A percentile compares a stretch with the other conserved stretches of the same genome.
Evolutionary conservation across 2,113 vertebrate genomes (phyloP).

Genomic region (Mobula birostris): DNA sequence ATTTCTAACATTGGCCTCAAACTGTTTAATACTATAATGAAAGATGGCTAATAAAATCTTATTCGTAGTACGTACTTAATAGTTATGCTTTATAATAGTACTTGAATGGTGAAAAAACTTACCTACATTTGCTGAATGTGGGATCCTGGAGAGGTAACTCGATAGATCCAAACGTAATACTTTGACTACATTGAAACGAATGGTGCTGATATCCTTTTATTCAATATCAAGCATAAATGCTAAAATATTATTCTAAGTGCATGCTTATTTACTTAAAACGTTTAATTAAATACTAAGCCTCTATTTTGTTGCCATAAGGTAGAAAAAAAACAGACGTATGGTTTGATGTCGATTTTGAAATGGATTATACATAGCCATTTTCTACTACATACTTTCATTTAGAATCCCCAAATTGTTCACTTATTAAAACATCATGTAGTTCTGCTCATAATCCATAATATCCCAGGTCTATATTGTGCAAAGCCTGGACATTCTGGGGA

Average conservation of each 20-base stretch:
- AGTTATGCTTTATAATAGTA: not conserved
- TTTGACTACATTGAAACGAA: not conserved
- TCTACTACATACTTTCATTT: not conserved
- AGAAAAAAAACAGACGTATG: not conserved
- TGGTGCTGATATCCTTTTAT: not conserved
- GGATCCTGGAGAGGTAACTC: not conserved
- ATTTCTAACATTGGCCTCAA: not conserved
- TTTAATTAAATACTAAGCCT: not conserved
- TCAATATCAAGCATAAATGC: not conserved
- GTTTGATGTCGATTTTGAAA: conserved; percentile 7
- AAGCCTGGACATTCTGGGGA: not conserved
- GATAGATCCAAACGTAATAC: not conserved
- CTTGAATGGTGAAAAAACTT: not conserved
- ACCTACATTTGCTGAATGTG: not conserved
- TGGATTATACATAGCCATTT: not conserved
- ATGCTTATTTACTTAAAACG: not conserved
- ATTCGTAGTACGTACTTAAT: not conserved
- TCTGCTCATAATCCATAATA: not conserved
- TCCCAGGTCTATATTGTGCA: not conserved
- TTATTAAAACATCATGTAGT: not conserved
- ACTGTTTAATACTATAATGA: not conserved
- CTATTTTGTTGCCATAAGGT: not conserved
- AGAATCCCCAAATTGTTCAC: not conserved
- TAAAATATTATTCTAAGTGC: not conserved
- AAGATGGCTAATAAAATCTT: not conserved